These are phyloP conservation scores for Piprites chloris DNA, from an alignment of 2,113 vertebrate genomes.

Conservation along the genomic window DNA sequence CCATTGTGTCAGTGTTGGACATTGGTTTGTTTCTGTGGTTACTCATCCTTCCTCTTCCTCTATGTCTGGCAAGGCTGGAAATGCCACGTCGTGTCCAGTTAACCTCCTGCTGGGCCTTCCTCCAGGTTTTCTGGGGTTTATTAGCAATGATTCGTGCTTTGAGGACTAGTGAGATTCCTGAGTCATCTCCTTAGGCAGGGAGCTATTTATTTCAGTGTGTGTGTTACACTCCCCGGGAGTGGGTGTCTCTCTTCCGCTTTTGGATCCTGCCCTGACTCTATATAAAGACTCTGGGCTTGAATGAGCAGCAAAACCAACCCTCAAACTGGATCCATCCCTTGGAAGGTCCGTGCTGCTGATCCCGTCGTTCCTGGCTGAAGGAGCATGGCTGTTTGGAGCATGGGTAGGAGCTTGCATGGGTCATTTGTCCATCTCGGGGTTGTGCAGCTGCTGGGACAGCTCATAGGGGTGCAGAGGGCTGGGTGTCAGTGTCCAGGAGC, in stretches of 20 bases:
- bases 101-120: background rate
- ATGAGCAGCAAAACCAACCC: constrained; percentile 40
- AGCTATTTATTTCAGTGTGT: constrained; percentile 60
- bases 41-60: background rate
- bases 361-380: background rate
- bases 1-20: background rate
- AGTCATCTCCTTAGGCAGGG: constrained; percentile 53
- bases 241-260: constrained; percentile 63
- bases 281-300: constrained; percentile 53
- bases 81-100: background rate
- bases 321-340: background rate
- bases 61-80: background rate
- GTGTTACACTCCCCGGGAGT: constrained; percentile 49
- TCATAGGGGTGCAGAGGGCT: accelerated
- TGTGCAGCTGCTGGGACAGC: background rate
- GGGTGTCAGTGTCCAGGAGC: background rate
- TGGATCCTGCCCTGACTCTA: constrained; percentile 58
- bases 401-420: background rate
- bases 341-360: background rate
- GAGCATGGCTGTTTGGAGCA: background rate
- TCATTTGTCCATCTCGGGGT: background rate
- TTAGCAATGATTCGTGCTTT: constrained; percentile 32
- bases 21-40: background rate
- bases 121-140: background rate
- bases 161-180: constrained; percentile 41